Evolutionary conservation across 1,140 invertebrate species (phyloP), one percentile per base, ranked within the genome.

Genomic region (Zaprionus africanus): DNA sequence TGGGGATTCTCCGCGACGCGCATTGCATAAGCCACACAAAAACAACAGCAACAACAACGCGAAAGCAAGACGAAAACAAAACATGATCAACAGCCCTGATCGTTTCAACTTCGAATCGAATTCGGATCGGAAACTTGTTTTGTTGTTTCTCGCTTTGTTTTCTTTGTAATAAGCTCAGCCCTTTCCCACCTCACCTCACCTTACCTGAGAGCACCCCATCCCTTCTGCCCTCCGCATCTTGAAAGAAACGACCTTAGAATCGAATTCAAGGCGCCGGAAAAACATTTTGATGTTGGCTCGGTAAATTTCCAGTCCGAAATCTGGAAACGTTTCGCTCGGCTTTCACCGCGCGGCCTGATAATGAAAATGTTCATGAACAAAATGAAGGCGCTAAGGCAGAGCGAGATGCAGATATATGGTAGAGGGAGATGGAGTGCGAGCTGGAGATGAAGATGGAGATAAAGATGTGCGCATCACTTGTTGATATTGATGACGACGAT

Each of bases 191-290:
- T 7, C 31, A 34, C 31, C 31, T 5, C 38, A 13, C 13, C 2
- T 7, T 9, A 34, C 31, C 31, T 5, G 15, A 13, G 4, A 13
- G 15, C 38, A 6, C 5, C 38, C 15, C 41, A n/a, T n/a, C 9
- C 31, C 31, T 34, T 4, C 41, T 7, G n/a, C 41, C n/a, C 41
- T 6, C 41, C 41, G n/a, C n/a, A 17, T 9, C 6, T 4, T 46
- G 41, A 53, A 72, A 28, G 62, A 68, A 64, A 69, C 74, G 81
- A 85, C 79, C 83, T 87, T 85, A 85, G 82, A 85, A 86, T 87
- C 36, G 38, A 68, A 79, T 73, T 86, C 83, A 82, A 85, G 82
- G 78, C 78, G 46, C 69, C 63, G 74, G 79, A 78, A 82, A 75
- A 74, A 63, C 41, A 62, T 46, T 71, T 28, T 34, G 17, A 38